phyloP scores from a whole-genome alignment of 2,113 vertebrate genomes.

The Mus pahari region DNA sequence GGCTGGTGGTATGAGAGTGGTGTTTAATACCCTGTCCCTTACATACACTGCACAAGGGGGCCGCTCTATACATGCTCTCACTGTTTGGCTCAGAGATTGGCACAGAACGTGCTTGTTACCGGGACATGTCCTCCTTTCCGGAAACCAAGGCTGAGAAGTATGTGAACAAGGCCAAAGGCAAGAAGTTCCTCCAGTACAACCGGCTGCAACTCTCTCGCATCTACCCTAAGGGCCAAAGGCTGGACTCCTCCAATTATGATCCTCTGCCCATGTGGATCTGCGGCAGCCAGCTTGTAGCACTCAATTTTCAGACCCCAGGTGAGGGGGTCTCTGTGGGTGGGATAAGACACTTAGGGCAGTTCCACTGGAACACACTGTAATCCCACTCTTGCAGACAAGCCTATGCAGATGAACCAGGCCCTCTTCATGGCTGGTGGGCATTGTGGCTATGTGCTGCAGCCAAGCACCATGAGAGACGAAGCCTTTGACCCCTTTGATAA shows the following conservation, averaged over 20 bases:
- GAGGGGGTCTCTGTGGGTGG: constrained; percentile 19
- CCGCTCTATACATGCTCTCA: not conserved
- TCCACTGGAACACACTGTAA: not conserved
- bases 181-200: constrained; percentile 99
- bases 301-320: constrained; percentile 99
- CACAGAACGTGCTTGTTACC: constrained; percentile 96
- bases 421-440: constrained; percentile 95
- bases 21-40: not conserved
- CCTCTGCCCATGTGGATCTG: constrained; percentile 99
- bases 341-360: rapidly evolving
- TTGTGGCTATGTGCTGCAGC: constrained; percentile 96
- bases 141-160: constrained; percentile 99
- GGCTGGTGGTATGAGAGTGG: rapidly evolving
- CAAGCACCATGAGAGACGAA: constrained; percentile 95
- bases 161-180: constrained; percentile 97
- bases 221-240: constrained; percentile 97
- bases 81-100: constrained; percentile 92
- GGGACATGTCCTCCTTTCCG: constrained; percentile 99
- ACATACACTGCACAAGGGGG: not conserved
- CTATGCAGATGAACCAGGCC: constrained; percentile 99
- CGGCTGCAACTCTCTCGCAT: constrained; percentile 98
- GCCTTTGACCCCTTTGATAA: constrained; percentile 97
- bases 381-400: constrained; percentile 91
- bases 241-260: constrained; percentile 99
- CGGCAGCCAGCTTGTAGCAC: constrained; percentile 97